Conservation (phyloP, 2,888 invertebrate species). For the Plagodis dolabraria region DNA sequence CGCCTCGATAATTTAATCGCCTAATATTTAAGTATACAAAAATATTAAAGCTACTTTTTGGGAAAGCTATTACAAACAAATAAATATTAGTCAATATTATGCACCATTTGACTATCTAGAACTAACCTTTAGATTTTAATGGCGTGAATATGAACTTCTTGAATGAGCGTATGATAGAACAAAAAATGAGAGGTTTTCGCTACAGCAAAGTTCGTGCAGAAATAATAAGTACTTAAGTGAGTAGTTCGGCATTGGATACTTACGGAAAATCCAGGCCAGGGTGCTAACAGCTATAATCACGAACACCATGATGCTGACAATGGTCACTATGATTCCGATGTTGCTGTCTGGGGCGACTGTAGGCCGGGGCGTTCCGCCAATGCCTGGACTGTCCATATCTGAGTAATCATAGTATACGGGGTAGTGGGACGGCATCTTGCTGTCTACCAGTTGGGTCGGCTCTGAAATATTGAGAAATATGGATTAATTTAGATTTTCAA, state of each 20-base stretch:
- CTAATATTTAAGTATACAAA: too few relatives aligned
- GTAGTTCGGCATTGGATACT: slow-evolving; percentile 28
- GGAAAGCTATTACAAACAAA: too few relatives aligned
- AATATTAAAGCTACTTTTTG: too few relatives aligned
- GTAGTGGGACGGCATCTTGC: slow-evolving; percentile 69
- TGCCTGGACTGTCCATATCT: slow-evolving; percentile 45
- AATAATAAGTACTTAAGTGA: too few relatives aligned
- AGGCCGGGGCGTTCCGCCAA: slow-evolving; percentile 44
- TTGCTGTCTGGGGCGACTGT: slow-evolving; percentile 52
- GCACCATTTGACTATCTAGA: too few relatives aligned
- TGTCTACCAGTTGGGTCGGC: slow-evolving; percentile 57
- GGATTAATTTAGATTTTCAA: background rate
- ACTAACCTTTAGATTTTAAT: too few relatives aligned
- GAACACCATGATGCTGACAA: slow-evolving; percentile 46
- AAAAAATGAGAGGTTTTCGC: too few relatives aligned
- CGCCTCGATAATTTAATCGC: too few relatives aligned
- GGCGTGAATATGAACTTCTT: too few relatives aligned
- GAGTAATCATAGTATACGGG: slow-evolving; percentile 71
- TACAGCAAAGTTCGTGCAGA: too few relatives aligned
- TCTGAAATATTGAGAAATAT: slow-evolving; percentile 48
- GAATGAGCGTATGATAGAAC: too few relatives aligned
- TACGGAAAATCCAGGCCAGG: slow-evolving; percentile 52
- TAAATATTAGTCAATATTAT: too few relatives aligned
- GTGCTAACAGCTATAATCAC: slow-evolving; percentile 46
- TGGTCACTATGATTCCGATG: slow-evolving; percentile 51